Evolutionary conservation across 2,797 vertebrate genomes (phyloP).

Genomic region (Enteromius treurensis): DNA sequence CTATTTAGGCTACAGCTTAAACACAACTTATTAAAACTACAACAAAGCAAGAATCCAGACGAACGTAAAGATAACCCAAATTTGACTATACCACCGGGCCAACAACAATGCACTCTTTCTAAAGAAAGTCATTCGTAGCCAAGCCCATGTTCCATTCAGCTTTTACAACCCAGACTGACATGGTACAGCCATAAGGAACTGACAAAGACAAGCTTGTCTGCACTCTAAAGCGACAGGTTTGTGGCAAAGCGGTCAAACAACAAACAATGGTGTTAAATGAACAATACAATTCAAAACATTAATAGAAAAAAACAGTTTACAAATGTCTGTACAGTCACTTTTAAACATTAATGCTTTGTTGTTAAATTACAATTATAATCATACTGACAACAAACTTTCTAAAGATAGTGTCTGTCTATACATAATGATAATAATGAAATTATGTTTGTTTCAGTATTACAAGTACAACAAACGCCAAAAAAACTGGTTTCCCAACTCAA

Average conservation of each 20-base stretch:
- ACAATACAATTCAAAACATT: not conserved
- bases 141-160: slow-evolving; percentile 41
- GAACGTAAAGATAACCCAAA: not conserved
- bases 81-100: not conserved
- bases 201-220: slow-evolving; percentile 44
- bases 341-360: not conserved
- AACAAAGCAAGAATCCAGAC: not conserved
- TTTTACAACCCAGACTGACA: slow-evolving; percentile 20
- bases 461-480: not conserved
- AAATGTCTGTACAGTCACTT: not conserved
- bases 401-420: not conserved
- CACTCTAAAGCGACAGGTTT: slow-evolving; percentile 5
- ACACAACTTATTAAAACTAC: not conserved
- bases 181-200: slow-evolving; percentile 28
- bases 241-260: slow-evolving; percentile 11
- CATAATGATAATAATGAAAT: not conserved
- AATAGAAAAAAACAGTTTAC: not conserved
- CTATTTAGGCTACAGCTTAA: not conserved
- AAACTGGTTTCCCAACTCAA: not conserved
- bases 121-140: slow-evolving; percentile 32
- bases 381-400: not conserved
- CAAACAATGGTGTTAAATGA: not conserved
- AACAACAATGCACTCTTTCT: slow-evolving; percentile 34
- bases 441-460: too few relatives aligned
- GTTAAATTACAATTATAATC: not conserved